Percentiles rank a stretch among this genome's conserved stretches.
Conservation (phyloP, 2,888 invertebrate genomes). For the Dexiosoma caninum region DNA sequence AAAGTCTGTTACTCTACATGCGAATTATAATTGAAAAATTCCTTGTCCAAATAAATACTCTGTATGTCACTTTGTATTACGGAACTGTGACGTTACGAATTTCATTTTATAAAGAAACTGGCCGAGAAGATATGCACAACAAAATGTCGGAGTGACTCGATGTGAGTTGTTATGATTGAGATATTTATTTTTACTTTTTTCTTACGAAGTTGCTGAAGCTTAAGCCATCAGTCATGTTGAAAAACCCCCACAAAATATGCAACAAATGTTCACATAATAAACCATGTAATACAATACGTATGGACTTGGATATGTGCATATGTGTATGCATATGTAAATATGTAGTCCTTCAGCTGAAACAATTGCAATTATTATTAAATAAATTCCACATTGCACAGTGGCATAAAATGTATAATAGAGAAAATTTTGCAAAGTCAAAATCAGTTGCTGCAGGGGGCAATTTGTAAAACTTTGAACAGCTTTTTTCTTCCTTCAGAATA, state of each 20-base stretch:
- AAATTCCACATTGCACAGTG: background rate
- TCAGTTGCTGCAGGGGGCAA: no score
- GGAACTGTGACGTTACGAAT: background rate
- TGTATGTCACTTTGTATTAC: background rate
- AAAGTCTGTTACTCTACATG: background rate
- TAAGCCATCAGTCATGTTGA: conserved; percentile 7
- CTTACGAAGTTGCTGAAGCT: background rate
- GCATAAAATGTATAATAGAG: no score
- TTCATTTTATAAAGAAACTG: background rate
- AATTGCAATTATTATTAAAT: background rate
- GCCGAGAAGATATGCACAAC: no score
- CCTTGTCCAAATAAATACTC: background rate
- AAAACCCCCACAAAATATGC: background rate
- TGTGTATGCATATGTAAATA: no score
- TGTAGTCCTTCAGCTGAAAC: background rate
- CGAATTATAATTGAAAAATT: background rate
- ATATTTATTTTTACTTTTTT: background rate
- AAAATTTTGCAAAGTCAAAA: no score
- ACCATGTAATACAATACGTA: background rate
- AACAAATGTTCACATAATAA: background rate
- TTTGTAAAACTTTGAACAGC: no score
- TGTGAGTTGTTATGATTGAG: background rate
- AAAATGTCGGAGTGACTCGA: background rate
- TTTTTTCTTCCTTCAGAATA: no score
- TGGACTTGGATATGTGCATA: no score